Evolutionary conservation across 2,888 invertebrate species (phyloP), one percentile per base, ranked within the genome.

Genomic region (Monopis laevigella): DNA sequence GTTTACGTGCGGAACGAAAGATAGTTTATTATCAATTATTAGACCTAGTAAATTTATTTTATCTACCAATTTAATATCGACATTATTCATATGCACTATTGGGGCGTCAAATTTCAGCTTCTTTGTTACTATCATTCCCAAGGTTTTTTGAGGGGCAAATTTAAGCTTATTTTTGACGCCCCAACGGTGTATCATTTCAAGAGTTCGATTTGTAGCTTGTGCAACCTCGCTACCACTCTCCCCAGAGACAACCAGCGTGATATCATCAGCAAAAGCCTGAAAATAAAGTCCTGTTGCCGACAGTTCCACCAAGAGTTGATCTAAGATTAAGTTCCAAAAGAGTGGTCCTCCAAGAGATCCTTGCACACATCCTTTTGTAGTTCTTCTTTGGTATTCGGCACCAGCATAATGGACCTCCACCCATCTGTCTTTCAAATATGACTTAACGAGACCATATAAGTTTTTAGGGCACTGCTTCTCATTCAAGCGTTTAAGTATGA

Each of bases 181-280:
- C 51, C 49, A 50, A 3, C 38, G 24, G 0, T 14, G 3, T 6
- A 48, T 39, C 0, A 7, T 10, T 1, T 30, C 19, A 2, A 51
- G 38, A 1, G 41, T 30, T 2, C 10, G 27, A 2, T 5, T 13
- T 16, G 46, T 19, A 0, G 44, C 21, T 1, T 42, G 41, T 2
- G 1, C 16, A 1, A 16, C 27, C 2, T 38, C 32, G 0, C 34
- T 16, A 0, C 38, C 49, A 0, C 11, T 3, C 3, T 41, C 42
- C 0, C 46, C 39, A 0, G 50, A 12, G 0, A 51, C n/a, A 1
- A 53, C 30, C n/a, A 36, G 21, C 4, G 21, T 21, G 21, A 36
- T 12, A 11, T 53, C 49, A 18, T 51, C 51, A 0, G 51, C 51
- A 16, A 49, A 53, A 0, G 51, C 53, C 16, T 52, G 50, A 3